Percentiles rank a stretch among this genome's conserved stretches.
phyloP scores from a whole-genome alignment of 2,888 invertebrate genomes.

The Melangyna quadrimaculata region DNA sequence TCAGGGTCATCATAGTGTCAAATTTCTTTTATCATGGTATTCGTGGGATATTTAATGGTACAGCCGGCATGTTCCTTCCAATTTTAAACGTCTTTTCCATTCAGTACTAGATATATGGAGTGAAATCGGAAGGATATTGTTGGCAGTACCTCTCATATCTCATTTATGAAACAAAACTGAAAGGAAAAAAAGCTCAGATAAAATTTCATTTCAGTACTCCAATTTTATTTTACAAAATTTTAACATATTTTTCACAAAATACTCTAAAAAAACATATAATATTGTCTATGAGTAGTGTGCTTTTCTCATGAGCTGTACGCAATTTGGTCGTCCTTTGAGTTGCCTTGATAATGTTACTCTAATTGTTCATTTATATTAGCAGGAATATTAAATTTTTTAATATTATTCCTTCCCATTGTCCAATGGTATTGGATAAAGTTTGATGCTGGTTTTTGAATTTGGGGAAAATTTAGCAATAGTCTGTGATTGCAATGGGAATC shows the following conservation, averaged over 20 bases:
- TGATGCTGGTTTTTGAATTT: neutral
- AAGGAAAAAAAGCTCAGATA: neutral
- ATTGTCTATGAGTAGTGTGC: neutral
- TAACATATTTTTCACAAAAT: neutral
- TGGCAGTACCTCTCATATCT: too few species aligned
- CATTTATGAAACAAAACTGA: too few species aligned
- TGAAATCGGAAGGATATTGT: too few species aligned
- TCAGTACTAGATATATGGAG: too few species aligned
- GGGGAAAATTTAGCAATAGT: neutral
- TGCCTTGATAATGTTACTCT: neutral
- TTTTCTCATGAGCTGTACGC: neutral
- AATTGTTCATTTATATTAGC: neutral
- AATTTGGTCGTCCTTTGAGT: neutral
- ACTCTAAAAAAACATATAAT: neutral
- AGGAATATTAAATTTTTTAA: neutral
- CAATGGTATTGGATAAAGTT: slow-evolving; percentile 4
- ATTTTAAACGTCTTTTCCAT: too few species aligned
- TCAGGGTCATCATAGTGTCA: too few species aligned
- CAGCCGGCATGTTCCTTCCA: too few species aligned
- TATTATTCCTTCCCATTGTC: neutral
- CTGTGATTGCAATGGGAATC: neutral
- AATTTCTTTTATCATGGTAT: too few species aligned
- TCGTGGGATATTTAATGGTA: too few species aligned
- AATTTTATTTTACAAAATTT: neutral
- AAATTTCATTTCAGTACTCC: neutral